Base-by-base conservation (phyloP, 2,888 invertebrate genomes). In the Drosophila meridiana region DNA sequence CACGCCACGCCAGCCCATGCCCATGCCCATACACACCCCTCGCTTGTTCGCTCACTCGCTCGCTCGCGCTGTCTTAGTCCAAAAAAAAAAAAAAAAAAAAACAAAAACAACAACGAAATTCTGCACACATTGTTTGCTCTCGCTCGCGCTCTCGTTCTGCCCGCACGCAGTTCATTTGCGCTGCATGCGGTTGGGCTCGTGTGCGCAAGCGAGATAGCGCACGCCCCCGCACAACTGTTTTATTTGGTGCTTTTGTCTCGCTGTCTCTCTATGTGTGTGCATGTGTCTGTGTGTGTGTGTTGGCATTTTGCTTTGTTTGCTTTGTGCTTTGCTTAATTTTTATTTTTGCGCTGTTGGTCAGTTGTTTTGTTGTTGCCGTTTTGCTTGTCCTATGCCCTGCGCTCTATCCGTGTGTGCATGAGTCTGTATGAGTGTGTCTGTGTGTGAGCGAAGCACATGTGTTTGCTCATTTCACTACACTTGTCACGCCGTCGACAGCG, bases 391-490 rank as follows among this genome's bases (percentile, higher is more conserved):
- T 64, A 47, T 57, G 69, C 55, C 42, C 65, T 67, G 68, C 30
- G 28, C 30, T 69, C 66, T 50, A 64, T 58, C 58, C 42, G 55
- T n/a, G 52, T 45, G 40, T 13, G 13, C 26, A 20, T 40, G 34
- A 13, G 14, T 34, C 14, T 47, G 38, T 28, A 2, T 11, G 26
- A 36, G 13, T 38, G 14, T 53, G 36, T 40, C 14, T 55, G 30
- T 20, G 3, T 50, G 50, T 42, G 45, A 52, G 43, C 47, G 32
- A 28, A 62, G 57, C 64, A 61, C 47, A 52, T 59, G 58, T 75
- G 64, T 65, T 71, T 81, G 78, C 71, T 76, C 79, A 79, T 79
- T 81, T 81, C 66, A 81, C 61, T 83, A 84, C 82, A 84, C 83
- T 84, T 83, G 85, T 84, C 85, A 82, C 80, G 85, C 67, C 80